These are phyloP conservation scores for Enteromius radiatus DNA, from an alignment of 2,797 vertebrate genomes.

Conservation along the genomic window DNA sequence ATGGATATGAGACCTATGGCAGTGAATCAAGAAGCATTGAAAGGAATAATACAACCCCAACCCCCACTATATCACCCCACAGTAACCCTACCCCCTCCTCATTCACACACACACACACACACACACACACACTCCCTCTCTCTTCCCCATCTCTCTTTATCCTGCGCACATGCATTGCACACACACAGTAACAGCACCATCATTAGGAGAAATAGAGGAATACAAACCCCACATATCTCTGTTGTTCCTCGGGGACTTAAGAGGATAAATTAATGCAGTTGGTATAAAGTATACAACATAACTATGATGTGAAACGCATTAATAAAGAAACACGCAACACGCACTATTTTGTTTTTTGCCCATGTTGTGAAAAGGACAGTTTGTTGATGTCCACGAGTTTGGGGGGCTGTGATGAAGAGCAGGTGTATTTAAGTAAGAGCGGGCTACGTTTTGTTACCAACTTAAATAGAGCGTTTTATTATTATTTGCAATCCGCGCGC, in stretches of 20 bases:
- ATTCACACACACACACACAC: constrained; percentile 51
- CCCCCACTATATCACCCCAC: constrained; percentile 60
- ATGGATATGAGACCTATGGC: constrained; percentile 55
- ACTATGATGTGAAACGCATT: not conserved
- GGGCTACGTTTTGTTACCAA: constrained; percentile 7
- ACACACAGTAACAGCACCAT: constrained; percentile 60
- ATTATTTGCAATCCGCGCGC: not conserved
- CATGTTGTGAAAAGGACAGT: not conserved
- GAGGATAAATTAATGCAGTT: constrained; percentile 9
- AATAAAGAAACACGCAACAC: not conserved
- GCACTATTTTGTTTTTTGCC: not conserved
- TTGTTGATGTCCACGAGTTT: constrained; percentile 22
- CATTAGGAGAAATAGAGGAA: constrained; percentile 57
- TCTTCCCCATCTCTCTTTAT: constrained; percentile 34
- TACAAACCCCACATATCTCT: constrained; percentile 46
- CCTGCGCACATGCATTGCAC: constrained; percentile 47
- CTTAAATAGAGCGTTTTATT: not conserved
- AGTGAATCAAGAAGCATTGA: constrained; percentile 76
- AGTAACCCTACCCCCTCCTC: constrained; percentile 62
- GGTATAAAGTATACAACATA: constrained; percentile 16
- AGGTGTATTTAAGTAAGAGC: constrained; percentile 32
- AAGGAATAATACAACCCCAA: constrained; percentile 78
- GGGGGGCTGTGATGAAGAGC: constrained; percentile 14
- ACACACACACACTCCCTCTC: constrained; percentile 43
- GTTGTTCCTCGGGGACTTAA: constrained; percentile 35